phyloP scores from a whole-genome alignment of 2,113 vertebrate species.

The Salvelinus namaycush region DNA sequence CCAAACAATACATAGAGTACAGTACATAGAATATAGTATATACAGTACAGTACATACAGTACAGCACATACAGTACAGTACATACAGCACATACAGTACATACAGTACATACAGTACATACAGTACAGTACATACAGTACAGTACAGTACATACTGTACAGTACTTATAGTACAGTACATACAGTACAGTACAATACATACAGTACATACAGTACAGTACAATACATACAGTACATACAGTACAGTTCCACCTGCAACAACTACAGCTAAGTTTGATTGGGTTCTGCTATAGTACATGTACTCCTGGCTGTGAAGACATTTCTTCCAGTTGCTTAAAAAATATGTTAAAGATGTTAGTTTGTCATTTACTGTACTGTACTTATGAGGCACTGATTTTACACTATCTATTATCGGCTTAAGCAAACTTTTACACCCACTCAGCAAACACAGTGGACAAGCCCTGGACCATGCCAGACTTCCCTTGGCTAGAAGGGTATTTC shows the following conservation, averaged over 20 bases:
- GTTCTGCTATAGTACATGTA: neutral
- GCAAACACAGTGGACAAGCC: slow-evolving; percentile 21
- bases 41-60: too few species aligned
- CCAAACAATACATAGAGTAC: too few species aligned
- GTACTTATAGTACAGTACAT: neutral
- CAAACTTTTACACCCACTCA: slow-evolving; percentile 46
- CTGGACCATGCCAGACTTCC: slow-evolving; percentile 4
- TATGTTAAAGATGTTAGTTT: neutral
- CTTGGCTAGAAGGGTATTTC: neutral
- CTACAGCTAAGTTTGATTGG: neutral
- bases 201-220: too few species aligned
- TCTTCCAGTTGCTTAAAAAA: neutral
- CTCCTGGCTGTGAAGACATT: neutral
- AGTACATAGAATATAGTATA: too few species aligned
- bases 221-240: too few species aligned
- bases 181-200: too few species aligned
- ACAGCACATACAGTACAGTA: too few species aligned
- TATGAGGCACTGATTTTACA: slow-evolving; percentile 10
- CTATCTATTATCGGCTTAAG: slow-evolving; percentile 30
- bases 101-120: too few species aligned
- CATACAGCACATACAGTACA: too few species aligned
- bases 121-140: too few species aligned
- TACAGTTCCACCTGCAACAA: neutral
- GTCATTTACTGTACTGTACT: slow-evolving; percentile 24
- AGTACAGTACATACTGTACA: neutral